A percentile compares a stretch with the other conserved stretches of the same genome.
These are phyloP conservation scores for Pseudachorutes palmiensis DNA, from an alignment of 1,140 invertebrate species.

Conservation along the genomic window DNA sequence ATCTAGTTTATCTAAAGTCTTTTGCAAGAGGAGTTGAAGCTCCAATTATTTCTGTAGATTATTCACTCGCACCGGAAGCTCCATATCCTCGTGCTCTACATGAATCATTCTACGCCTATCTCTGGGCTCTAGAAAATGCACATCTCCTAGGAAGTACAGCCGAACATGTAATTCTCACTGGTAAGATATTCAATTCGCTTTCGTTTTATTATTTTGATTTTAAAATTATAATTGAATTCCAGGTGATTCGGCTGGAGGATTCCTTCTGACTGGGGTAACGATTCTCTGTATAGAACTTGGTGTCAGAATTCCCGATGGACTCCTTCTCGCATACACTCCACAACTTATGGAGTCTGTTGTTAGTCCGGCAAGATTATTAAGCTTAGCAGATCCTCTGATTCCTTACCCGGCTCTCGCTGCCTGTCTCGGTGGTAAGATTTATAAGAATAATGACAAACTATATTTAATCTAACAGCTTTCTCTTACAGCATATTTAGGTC, in stretches of 20 bases:
- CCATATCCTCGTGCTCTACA: constrained; percentile 81
- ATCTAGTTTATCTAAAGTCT: constrained; percentile 82
- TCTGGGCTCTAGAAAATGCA: constrained; percentile 64
- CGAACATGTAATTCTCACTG: constrained; percentile 50
- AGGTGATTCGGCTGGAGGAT: constrained; percentile 93
- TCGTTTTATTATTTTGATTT: too few relatives aligned
- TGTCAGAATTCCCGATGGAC: constrained; percentile 70
- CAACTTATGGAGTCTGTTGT: constrained; percentile 71
- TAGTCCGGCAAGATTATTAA: constrained; percentile 81
- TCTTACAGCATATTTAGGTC: constrained; percentile 33
- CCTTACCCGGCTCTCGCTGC: constrained; percentile 55
- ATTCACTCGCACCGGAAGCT: constrained; percentile 78
- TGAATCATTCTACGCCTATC: constrained; percentile 89
- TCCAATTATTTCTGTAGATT: constrained; percentile 92
- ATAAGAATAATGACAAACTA: neutral
- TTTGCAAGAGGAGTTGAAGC: constrained; percentile 78
- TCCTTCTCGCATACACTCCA: constrained; percentile 82
- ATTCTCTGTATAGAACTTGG: constrained; percentile 68
- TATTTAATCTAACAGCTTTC: neutral
- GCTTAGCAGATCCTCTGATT: constrained; percentile 86
- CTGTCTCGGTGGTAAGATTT: constrained; percentile 35
- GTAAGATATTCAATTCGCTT: constrained; percentile 43
- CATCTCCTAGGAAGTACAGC: constrained; percentile 66
- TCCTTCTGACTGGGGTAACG: constrained; percentile 69
- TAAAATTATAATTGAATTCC: constrained; percentile 35